Evolutionary conservation across 2,113 vertebrate species (phyloP).

Genomic region (Coturnix japonica): DNA sequence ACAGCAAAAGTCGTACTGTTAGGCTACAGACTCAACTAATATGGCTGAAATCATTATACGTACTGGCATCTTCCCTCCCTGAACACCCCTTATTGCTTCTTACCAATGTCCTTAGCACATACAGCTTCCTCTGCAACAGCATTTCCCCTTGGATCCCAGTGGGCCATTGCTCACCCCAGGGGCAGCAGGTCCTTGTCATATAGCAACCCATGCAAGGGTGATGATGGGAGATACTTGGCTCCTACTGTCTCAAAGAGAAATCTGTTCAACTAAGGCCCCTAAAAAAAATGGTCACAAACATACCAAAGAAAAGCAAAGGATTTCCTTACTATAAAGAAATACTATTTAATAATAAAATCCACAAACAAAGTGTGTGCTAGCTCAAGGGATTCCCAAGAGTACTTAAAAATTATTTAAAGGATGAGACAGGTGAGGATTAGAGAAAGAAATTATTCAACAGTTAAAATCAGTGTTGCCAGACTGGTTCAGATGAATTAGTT

Average conservation of each 20-base stretch:
- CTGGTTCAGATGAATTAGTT: not conserved
- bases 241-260: not conserved
- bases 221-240: not conserved
- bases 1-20: not conserved
- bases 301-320: not conserved
- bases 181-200: accelerated
- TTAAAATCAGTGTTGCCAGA: not conserved
- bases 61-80: not conserved
- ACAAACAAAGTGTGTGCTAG: not conserved
- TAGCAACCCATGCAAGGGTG: not conserved
- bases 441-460: not conserved
- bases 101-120: not conserved
- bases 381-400: not conserved
- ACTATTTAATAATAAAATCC: not conserved
- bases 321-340: conserved; percentile 3
- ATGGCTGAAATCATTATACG: not conserved
- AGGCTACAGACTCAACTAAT: not conserved
- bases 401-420: conserved; percentile 39
- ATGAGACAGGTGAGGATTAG: not conserved
- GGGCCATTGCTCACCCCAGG: not conserved
- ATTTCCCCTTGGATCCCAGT: not conserved
- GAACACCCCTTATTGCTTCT: not conserved
- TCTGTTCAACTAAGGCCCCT: not conserved
- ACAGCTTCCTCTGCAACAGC: not conserved
- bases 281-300: not conserved